Conservation (phyloP, 53 echinoderm and acorn worm species). For the Antedon mediterranea region DNA sequence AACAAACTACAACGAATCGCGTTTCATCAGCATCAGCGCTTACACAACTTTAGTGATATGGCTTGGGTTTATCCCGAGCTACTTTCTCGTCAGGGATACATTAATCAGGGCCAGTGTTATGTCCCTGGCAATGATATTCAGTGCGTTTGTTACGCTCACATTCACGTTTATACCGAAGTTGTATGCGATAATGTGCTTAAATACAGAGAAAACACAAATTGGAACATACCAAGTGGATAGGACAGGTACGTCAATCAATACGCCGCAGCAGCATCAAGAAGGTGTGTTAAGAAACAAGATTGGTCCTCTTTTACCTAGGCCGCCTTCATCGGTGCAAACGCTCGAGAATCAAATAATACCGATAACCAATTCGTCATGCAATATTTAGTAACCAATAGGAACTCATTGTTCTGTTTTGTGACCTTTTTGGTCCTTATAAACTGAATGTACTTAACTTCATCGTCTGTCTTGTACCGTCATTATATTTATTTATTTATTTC, state of each 20-base stretch:
- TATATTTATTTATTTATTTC: too few relatives aligned
- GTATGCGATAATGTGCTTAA: constrained; percentile 41
- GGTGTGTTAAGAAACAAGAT: background rate
- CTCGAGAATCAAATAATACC: background rate
- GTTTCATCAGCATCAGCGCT: constrained; percentile 52
- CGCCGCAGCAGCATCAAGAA: background rate
- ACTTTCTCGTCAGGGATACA: constrained; percentile 20
- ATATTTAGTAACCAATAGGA: too few relatives aligned
- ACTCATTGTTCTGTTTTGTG: too few relatives aligned
- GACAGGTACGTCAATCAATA: background rate
- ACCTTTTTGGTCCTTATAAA: too few relatives aligned
- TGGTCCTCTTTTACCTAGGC: background rate
- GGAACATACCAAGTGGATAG: background rate
- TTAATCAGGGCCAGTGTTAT: constrained; percentile 18
- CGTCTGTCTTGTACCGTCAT: too few relatives aligned
- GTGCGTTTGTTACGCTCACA: constrained; percentile 31
- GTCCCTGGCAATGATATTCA: constrained; percentile 40
- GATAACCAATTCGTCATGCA: too few relatives aligned
- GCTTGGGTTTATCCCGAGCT: constrained; percentile 49
- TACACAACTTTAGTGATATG: constrained; percentile 44
- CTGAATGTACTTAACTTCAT: too few relatives aligned
- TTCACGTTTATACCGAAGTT: constrained; percentile 42
- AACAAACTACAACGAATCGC: constrained; percentile 65
- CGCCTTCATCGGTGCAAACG: background rate
- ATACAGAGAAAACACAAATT: constrained; percentile 12